Evolutionary conservation across 1,140 invertebrate genomes (phyloP), one percentile per base, ranked within the genome.

Genomic region (Zaprionus ornatus): DNA sequence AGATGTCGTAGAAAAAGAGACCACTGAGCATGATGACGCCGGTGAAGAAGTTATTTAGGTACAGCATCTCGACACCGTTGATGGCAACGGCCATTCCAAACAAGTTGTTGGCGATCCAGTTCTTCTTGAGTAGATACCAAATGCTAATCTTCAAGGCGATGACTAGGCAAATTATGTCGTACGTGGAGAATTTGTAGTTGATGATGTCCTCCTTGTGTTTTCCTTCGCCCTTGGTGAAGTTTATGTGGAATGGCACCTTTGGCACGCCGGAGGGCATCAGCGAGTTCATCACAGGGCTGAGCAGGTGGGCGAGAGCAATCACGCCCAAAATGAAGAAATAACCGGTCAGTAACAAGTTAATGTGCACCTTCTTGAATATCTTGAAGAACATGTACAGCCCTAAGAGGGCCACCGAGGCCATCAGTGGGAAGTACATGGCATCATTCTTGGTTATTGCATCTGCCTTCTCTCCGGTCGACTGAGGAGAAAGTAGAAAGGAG

Each of bases 81-180:
- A 99, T 96, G 13, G 99, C 98, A 94, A 99, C 99, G 9, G 99
- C 99, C 67, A 99, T 95, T 5, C 98, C 99, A 94, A 99, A 98
- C 54, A 99, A 93, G 93, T 99, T 99, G 94, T 99, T 99, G 40
- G 98, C 98, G 82, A 99, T 96, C 99, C 99, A 99, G 92, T 99
- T 98, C 96, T 99, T 99, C 93, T 99, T 96, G 17, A 97, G 91
- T 15, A 99, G 93, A 93, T 99, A 99, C 98, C 98, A 99, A 50
- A 96, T 95, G 23, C 98, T 98, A 76, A 99, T 94, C 6, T 95
- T 76, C 6, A 96, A 95, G 78, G 97, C 98, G 68, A 97, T 95
- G 13, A 95, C 92, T 13, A 99, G 93, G 86, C 97, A 97, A 7
- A 99, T 95, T 60, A 99, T 94, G 92, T 99, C 98, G 90, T 98